phyloP scores from a whole-genome alignment of 2,888 invertebrate genomes.

The Coleophora deauratella region DNA sequence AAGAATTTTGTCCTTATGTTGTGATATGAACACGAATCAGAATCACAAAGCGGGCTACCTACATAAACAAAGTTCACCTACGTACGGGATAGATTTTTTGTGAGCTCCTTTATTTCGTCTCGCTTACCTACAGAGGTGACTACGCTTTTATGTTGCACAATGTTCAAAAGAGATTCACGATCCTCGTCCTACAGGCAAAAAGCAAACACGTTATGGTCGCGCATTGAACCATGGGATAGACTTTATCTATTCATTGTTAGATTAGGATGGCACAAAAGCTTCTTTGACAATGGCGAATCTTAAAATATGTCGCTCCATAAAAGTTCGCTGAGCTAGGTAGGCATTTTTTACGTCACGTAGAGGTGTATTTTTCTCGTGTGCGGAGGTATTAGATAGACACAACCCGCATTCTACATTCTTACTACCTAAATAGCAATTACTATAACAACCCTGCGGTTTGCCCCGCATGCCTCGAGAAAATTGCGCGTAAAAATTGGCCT shows the following conservation, averaged over 20 bases:
- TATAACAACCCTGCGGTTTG: conserved; percentile 63
- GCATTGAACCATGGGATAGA: conserved; percentile 63
- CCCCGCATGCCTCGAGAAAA: conserved; percentile 60
- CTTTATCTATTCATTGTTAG: conserved; percentile 62
- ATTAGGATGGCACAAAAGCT: conserved; percentile 54
- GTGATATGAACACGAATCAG: too few species aligned
- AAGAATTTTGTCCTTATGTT: too few species aligned
- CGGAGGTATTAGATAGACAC: conserved; percentile 25
- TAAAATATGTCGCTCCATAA: conserved; percentile 52
- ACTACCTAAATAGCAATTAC: conserved; percentile 55
- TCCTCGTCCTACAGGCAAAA: conserved; percentile 54
- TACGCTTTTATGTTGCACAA: conserved; percentile 60
- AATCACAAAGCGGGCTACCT: too few species aligned
- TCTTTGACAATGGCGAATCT: conserved; percentile 52
- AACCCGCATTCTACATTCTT: conserved; percentile 53
- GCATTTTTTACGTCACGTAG: conserved; percentile 29
- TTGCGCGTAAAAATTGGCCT: conserved; percentile 56
- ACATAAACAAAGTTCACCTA: not conserved
- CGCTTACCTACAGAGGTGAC: conserved; percentile 55
- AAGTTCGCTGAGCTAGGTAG: conserved; percentile 35
- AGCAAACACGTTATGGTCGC: conserved; percentile 60
- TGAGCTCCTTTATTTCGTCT: conserved; percentile 40
- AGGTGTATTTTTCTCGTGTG: conserved; percentile 26
- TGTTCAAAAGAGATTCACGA: conserved; percentile 52
- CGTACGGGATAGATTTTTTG: conserved; percentile 24